phyloP scores from a whole-genome alignment of 2,113 vertebrate genomes.

The Ailurus styani region DNA sequence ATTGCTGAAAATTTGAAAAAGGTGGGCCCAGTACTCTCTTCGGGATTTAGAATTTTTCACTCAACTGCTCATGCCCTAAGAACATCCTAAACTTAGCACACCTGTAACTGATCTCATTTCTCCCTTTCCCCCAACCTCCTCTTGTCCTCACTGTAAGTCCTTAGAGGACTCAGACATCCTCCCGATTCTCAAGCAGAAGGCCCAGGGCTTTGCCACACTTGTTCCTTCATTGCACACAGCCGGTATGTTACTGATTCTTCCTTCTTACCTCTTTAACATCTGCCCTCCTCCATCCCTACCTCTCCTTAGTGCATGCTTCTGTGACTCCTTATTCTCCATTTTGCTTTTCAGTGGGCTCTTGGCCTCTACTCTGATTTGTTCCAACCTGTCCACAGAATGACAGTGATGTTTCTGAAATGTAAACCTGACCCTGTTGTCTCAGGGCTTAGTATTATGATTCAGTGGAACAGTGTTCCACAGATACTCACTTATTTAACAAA shows the following conservation, averaged over 20 bases:
- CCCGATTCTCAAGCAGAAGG: not conserved
- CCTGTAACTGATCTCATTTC: not conserved
- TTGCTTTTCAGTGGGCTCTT: not conserved
- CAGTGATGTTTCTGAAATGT: not conserved
- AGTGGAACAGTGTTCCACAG: not conserved
- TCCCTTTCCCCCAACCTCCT: fast-evolving
- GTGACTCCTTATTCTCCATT: fast-evolving
- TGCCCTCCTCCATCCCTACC: not conserved
- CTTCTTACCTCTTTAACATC: not conserved
- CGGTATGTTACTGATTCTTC: not conserved
- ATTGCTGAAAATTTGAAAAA: not conserved
- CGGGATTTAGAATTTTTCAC: not conserved
- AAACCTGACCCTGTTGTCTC: not conserved
- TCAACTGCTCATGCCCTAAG: not conserved
- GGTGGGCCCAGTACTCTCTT: not conserved
- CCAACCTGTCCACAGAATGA: not conserved
- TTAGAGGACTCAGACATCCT: not conserved
- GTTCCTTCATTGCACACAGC: not conserved
- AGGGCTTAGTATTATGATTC: not conserved
- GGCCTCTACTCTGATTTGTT: not conserved
- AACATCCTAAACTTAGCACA: not conserved
- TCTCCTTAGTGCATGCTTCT: not conserved
- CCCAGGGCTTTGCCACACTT: fast-evolving
- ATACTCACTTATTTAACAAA: not conserved
- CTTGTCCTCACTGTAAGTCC: not conserved